phyloP scores from a whole-genome alignment of 2,113 vertebrate species.

The Hepsetus odoe region DNA sequence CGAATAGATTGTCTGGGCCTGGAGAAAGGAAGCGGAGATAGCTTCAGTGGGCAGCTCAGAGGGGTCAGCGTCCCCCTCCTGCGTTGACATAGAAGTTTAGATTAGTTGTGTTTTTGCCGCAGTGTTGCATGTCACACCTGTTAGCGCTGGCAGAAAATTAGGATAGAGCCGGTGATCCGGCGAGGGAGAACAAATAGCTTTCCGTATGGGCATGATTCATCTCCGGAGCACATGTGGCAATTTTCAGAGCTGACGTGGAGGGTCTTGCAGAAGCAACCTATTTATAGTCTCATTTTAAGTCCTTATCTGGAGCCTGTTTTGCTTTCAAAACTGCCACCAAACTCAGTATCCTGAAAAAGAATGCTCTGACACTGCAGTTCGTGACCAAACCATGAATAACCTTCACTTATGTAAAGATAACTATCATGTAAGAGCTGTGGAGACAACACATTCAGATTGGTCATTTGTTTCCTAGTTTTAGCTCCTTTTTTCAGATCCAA shows the following conservation, averaged over 20 bases:
- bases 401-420: background rate
- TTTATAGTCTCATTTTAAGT: constrained; percentile 3
- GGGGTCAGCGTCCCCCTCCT: constrained; percentile 10
- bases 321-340: background rate
- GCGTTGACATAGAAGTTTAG: constrained; percentile 23
- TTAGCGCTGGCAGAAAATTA: constrained; percentile 15
- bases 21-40: constrained; percentile 11
- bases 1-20: constrained; percentile 42
- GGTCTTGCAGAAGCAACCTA: background rate
- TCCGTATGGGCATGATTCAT: background rate
- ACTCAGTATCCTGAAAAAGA: no score
- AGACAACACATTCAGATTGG: no score
- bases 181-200: constrained; percentile 9
- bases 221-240: background rate
- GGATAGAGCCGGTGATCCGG: constrained; percentile 1
- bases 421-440: no score
- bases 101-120: constrained; percentile 23
- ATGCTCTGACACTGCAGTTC: background rate
- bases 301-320: background rate
- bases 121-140: constrained; percentile 29
- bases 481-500: no score
- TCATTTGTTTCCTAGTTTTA: no score
- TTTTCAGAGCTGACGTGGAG: background rate
- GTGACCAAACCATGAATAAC: background rate
- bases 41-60: constrained; percentile 7